A percentile compares a stretch with the other conserved stretches of the same genome.
phyloP scores from a whole-genome alignment of 2,888 invertebrate genomes.

The Aspidiotus rigidus region DNA sequence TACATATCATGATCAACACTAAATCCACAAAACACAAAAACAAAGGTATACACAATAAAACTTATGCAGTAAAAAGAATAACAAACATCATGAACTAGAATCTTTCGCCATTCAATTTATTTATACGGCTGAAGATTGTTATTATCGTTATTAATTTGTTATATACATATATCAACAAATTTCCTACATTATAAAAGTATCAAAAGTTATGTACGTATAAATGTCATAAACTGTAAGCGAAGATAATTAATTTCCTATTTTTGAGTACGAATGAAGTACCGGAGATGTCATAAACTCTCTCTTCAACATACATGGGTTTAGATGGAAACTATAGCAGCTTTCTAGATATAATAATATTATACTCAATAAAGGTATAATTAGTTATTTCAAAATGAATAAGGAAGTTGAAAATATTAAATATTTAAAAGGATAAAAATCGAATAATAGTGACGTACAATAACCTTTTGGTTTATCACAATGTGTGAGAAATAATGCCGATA shows the following conservation, averaged over 20 bases:
- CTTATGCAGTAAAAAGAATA: conserved; percentile 5
- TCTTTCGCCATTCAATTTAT: not conserved
- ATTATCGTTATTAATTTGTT: conserved; percentile 8
- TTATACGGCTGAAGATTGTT: not conserved
- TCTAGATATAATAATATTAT: not conserved
- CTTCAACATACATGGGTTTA: too few relatives aligned
- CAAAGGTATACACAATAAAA: not conserved
- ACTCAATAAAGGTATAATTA: conserved; percentile 11
- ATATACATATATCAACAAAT: conserved; percentile 29
- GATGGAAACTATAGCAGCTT: not conserved
- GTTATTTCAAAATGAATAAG: not conserved
- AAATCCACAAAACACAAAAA: not conserved
- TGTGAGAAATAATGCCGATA: conserved; percentile 26
- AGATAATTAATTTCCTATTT: not conserved
- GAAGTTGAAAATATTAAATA: not conserved
- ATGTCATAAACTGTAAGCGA: conserved; percentile 11
- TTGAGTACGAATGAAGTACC: too few relatives aligned
- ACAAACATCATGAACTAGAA: conserved; percentile 6
- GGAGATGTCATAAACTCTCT: too few relatives aligned
- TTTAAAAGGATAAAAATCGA: conserved; percentile 10
- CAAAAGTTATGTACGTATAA: conserved; percentile 13
- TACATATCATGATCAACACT: not conserved
- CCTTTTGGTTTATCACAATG: conserved; percentile 25
- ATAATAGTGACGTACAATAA: conserved; percentile 7
- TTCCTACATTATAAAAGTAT: conserved; percentile 28